phyloP scores from a whole-genome alignment of 1,140 invertebrate species.

The Mizuhopecten yessoensis region DNA sequence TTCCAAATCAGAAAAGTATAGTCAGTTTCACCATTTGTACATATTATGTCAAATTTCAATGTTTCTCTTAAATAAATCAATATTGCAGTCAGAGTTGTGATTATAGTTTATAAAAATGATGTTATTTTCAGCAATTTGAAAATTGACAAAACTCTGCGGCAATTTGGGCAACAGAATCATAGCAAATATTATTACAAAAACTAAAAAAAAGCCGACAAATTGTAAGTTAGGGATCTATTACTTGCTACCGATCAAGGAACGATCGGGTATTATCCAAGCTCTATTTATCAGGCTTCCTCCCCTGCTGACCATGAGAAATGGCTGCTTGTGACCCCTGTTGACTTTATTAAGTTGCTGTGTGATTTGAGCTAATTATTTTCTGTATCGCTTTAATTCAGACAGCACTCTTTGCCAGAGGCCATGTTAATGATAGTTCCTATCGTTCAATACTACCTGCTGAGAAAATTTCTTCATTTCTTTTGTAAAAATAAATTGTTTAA shows the following conservation, averaged over 20 bases:
- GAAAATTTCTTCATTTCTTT: constrained; percentile 40
- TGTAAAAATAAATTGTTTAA: constrained; percentile 40
- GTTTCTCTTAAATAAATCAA: background rate
- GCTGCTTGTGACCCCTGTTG: constrained; percentile 30
- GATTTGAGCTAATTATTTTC: constrained; percentile 39
- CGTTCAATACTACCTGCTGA: background rate
- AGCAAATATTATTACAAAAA: background rate
- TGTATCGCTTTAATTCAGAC: constrained; percentile 20
- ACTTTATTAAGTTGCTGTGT: constrained; percentile 28
- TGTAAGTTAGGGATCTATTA: background rate
- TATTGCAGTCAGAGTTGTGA: too few species aligned
- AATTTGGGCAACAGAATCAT: background rate
- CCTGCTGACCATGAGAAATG: constrained; percentile 37
- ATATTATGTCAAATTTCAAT: background rate
- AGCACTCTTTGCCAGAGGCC: background rate
- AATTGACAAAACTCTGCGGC: too few species aligned
- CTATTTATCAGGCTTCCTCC: background rate
- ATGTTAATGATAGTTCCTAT: constrained; percentile 29
- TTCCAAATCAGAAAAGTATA: background rate
- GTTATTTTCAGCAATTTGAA: too few species aligned
- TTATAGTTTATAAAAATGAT: too few species aligned
- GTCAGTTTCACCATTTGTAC: background rate
- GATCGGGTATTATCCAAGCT: constrained; percentile 32
- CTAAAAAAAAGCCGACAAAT: background rate
- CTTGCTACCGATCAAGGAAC: background rate